Evolutionary conservation across 2,888 invertebrate species (phyloP).

Genomic region (Empis stercorea): DNA sequence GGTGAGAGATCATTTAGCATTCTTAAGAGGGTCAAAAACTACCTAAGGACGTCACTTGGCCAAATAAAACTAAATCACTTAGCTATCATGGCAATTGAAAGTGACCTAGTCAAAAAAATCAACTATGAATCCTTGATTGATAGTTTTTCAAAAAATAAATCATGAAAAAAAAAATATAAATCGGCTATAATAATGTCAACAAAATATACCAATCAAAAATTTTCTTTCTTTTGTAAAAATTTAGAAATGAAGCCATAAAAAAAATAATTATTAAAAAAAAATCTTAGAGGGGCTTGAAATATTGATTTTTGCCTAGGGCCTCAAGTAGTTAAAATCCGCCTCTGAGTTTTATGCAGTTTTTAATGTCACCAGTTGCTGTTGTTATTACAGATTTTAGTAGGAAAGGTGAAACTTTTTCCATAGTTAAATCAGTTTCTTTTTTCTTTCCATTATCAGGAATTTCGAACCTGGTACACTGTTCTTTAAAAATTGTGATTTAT

Average conservation of each 20-base stretch:
- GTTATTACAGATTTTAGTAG: too few species aligned
- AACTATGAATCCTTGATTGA: too few species aligned
- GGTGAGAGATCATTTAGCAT: not conserved
- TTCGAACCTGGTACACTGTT: too few species aligned
- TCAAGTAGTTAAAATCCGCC: not conserved
- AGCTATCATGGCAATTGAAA: not conserved
- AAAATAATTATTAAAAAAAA: not conserved
- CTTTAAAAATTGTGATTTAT: too few species aligned
- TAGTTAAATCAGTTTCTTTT: too few species aligned
- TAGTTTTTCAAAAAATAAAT: too few species aligned
- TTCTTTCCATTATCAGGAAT: too few species aligned
- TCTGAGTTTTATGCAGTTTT: too few species aligned
- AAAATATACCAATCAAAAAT: not conserved
- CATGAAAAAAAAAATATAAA: not conserved
- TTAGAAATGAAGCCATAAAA: not conserved
- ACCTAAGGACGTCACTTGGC: not conserved
- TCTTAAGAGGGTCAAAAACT: not conserved
- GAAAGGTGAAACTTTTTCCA: too few species aligned
- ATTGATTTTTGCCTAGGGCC: not conserved
- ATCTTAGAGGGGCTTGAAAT: not conserved
- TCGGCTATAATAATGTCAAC: not conserved
- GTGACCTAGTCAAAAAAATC: not conserved
- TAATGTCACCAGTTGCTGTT: too few species aligned
- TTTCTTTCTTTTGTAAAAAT: not conserved
- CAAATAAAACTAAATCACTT: not conserved